These are phyloP conservation scores for Anagyrus pseudococci DNA, from an alignment of 2,888 invertebrate genomes.

Conservation along the genomic window DNA sequence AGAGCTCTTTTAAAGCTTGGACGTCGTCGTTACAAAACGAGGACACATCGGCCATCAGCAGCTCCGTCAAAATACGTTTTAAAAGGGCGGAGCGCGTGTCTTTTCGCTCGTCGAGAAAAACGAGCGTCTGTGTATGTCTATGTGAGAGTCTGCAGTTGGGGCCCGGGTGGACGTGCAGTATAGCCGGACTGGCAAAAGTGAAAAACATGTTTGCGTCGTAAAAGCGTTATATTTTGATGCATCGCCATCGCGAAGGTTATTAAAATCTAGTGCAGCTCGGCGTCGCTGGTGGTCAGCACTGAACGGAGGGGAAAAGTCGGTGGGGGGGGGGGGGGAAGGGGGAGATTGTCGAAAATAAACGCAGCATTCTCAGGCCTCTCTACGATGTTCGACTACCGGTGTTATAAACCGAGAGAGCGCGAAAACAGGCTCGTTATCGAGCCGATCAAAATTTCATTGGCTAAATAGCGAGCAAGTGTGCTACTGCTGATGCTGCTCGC, in stretches of 20 bases:
- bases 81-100: background rate
- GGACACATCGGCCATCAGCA: background rate
- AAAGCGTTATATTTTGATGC: constrained; percentile 32
- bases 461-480: constrained; percentile 4
- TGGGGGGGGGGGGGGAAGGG: too few relatives aligned
- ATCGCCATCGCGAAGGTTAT: constrained; percentile 25
- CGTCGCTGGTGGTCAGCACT: constrained; percentile 9
- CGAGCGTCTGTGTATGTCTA: too few relatives aligned
- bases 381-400: too few relatives aligned
- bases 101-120: too few relatives aligned
- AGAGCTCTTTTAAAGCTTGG: too few relatives aligned
- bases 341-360: background rate
- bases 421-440: constrained; percentile 22
- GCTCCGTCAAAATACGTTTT: background rate
- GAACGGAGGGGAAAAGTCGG: background rate
- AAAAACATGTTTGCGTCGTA: constrained; percentile 39
- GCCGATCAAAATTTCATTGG: constrained; percentile 22
- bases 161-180: too few relatives aligned
- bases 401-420: background rate
- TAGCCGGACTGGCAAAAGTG: too few relatives aligned
- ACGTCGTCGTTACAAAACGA: too few relatives aligned
- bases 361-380: too few relatives aligned
- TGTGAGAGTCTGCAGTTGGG: constrained; percentile 3
- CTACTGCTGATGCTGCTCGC: too few relatives aligned
- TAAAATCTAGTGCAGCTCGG: constrained; percentile 27